These are phyloP conservation scores for Blastobasis adustella DNA, from an alignment of 2,888 invertebrate genomes.

Conservation along the genomic window DNA sequence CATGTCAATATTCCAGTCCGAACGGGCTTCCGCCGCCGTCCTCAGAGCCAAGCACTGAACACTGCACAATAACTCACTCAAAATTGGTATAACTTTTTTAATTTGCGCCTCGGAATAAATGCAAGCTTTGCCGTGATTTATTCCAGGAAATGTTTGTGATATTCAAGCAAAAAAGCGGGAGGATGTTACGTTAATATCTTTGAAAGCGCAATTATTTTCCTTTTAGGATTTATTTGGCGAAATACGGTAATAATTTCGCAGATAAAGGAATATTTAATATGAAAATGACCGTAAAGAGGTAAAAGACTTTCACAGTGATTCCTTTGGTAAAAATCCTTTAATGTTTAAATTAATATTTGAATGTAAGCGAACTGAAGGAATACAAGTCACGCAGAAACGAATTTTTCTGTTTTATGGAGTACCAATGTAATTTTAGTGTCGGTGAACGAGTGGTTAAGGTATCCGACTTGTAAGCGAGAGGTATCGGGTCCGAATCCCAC, in stretches of 20 bases:
- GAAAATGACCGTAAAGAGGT: background rate
- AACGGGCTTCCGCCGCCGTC: conserved; percentile 23
- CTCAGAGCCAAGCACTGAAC: conserved; percentile 40
- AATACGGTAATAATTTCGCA: background rate
- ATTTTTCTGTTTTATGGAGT: too few relatives aligned
- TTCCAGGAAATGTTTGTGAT: conserved; percentile 43
- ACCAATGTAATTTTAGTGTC: too few relatives aligned
- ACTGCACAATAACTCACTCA: conserved; percentile 67
- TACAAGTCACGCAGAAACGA: too few relatives aligned
- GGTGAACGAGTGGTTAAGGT: too few relatives aligned
- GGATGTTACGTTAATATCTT: conserved; percentile 14
- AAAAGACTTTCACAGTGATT: conserved; percentile 1
- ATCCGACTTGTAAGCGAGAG: too few relatives aligned
- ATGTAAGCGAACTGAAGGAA: too few relatives aligned
- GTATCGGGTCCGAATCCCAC: too few relatives aligned
- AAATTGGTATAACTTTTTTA: conserved; percentile 70
- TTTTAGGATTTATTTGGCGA: conserved; percentile 11
- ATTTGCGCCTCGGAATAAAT: conserved; percentile 62
- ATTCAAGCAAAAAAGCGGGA: conserved; percentile 32
- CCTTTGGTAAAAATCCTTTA: too few relatives aligned
- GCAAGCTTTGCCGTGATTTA: conserved; percentile 62
- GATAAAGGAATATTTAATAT: background rate
- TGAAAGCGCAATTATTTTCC: conserved; percentile 23
- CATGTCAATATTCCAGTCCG: conserved; percentile 12
- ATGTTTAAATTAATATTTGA: too few relatives aligned